Evolutionary conservation across 2,888 invertebrate genomes (phyloP).

Genomic region (Anoncus sp.): DNA sequence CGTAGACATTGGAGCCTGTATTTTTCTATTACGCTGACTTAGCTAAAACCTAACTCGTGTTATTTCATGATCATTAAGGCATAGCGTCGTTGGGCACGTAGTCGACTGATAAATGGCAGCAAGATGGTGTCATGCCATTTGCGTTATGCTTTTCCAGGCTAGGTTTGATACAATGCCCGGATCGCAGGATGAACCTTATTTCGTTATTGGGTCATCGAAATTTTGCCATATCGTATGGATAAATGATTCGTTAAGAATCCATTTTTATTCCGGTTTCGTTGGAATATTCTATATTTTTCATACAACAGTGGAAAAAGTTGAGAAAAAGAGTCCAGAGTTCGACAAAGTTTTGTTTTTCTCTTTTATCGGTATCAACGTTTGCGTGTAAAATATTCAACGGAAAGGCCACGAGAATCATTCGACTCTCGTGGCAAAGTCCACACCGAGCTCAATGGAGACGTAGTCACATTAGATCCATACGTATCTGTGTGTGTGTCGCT

Average conservation of each 20-base stretch:
- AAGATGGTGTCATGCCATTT: not conserved
- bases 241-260: not conserved
- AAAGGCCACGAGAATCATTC: too few relatives aligned
- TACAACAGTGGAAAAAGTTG: too few relatives aligned
- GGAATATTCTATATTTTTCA: too few relatives aligned
- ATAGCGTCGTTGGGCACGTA: slow-evolving; percentile 76
- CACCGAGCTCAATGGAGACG: slow-evolving; percentile 48
- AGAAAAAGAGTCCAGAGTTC: too few relatives aligned
- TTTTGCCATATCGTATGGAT: not conserved
- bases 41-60: slow-evolving; percentile 68
- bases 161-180: not conserved
- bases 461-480: slow-evolving; percentile 52
- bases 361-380: not conserved
- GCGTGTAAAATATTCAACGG: not conserved
- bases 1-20: not conserved
- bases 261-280: too few relatives aligned
- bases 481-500: slow-evolving; percentile 5
- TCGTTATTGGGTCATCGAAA: too few relatives aligned
- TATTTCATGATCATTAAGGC: slow-evolving; percentile 77
- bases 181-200: too few relatives aligned
- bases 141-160: not conserved
- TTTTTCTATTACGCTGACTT: slow-evolving; percentile 22
- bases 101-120: slow-evolving; percentile 75
- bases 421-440: too few relatives aligned
- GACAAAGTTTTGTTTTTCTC: too few relatives aligned